phyloP scores from a whole-genome alignment of 1,140 invertebrate species.

The Drosophila nasuta region DNA sequence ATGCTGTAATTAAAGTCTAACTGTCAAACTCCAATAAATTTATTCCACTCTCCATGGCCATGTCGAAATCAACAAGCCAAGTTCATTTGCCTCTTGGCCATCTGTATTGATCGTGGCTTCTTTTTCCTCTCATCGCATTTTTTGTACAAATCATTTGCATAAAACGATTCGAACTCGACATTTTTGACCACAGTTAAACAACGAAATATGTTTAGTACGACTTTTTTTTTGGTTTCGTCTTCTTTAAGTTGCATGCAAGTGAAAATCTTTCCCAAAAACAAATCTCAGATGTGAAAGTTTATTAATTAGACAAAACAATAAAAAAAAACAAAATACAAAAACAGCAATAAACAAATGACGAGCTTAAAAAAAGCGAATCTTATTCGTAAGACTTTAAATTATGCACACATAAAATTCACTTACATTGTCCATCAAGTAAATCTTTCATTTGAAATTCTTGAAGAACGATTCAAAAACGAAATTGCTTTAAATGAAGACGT shows the following conservation, averaged over 20 bases:
- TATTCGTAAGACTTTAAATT: conserved; percentile 4
- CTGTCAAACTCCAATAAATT: conserved; percentile 77
- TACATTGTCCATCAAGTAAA: neutral
- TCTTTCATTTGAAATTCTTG: too few relatives aligned
- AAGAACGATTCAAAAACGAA: too few relatives aligned
- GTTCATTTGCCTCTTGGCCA: conserved; percentile 28
- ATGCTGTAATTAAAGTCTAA: conserved; percentile 78
- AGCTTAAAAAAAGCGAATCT: conserved; percentile 17
- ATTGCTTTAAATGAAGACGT: too few relatives aligned
- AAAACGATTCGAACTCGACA: conserved; percentile 64
- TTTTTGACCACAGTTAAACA: conserved; percentile 26
- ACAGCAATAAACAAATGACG: conserved; percentile 13
- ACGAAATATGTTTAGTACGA: conserved; percentile 24
- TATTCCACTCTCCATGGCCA: conserved; percentile 43
- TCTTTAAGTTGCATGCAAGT: conserved; percentile 58
- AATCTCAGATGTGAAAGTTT: conserved; percentile 77
- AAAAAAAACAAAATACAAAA: conserved; percentile 22
- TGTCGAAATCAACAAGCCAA: conserved; percentile 11
- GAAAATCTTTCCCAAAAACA: conserved; percentile 61
- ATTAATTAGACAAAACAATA: conserved; percentile 72
- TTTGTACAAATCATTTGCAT: conserved; percentile 69
- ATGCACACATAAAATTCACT: conserved; percentile 6
- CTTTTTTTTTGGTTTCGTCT: conserved; percentile 20
- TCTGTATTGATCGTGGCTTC: conserved; percentile 37
- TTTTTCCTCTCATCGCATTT: conserved; percentile 4